Percentiles rank a stretch among this genome's conserved stretches.
Conservation (phyloP, 2,113 vertebrate genomes). For the Saguinus imperator region DNA sequence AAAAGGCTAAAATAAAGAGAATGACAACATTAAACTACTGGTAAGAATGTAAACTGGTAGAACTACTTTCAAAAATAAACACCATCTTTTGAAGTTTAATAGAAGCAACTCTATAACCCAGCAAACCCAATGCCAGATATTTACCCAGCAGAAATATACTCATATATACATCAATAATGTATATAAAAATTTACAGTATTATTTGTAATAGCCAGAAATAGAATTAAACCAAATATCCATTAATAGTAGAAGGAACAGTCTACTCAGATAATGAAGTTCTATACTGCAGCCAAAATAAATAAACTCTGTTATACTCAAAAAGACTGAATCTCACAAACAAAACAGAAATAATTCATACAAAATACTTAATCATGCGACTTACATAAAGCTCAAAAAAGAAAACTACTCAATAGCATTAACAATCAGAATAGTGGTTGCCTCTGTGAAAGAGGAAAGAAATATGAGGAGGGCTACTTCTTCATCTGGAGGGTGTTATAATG, state of each 20-base stretch:
- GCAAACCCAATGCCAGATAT: background rate
- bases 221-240: background rate
- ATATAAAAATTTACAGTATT: background rate
- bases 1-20: slow-evolving; percentile 25
- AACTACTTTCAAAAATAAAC: background rate
- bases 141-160: background rate
- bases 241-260: background rate
- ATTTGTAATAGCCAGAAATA: background rate
- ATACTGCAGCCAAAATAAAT: background rate
- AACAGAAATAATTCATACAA: slow-evolving; percentile 12
- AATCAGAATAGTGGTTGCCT: background rate
- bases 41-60: background rate
- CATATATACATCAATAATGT: background rate
- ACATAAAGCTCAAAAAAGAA: slow-evolving; percentile 34
- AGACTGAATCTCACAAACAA: slow-evolving; percentile 2
- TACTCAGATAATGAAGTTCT: background rate
- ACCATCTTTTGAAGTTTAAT: slow-evolving; percentile 20
- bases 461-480: background rate
- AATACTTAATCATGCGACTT: background rate
- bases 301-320: background rate
- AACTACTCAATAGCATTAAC: background rate
- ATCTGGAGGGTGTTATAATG: background rate
- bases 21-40: background rate
- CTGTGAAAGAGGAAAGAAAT: background rate
- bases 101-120: background rate